Evolutionary conservation across 2,888 invertebrate genomes (phyloP), one percentile per base, ranked within the genome.

Genomic region (Xanthia icteritia): DNA sequence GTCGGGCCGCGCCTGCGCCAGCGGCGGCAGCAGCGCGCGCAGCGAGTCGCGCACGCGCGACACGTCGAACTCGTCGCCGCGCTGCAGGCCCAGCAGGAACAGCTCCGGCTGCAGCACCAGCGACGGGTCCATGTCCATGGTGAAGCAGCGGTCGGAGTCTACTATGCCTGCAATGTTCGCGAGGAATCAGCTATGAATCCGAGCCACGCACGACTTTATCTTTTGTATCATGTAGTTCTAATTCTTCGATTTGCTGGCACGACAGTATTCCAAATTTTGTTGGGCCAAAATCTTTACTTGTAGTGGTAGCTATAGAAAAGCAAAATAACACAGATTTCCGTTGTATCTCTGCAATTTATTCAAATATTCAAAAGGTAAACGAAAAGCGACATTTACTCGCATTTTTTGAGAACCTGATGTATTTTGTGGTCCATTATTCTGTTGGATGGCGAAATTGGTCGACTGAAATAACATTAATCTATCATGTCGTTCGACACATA

Each of bases 111-210:
- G 98, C 90, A 98, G 95, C 82, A 99, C 98, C 76, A 97, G 96
- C 54, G 97, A 97, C 51, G 98, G 97, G 95, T 99, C 98, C 91
- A 99, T 96, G 0, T 98, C 98, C 98, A 99, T 99, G 31, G 99
- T 97, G 95, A 99, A 99, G 96, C 99, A 99, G 48, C 98, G 97
- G 78, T 97, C 97, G 27, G 97, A 95, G 94, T 99, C 99, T 79
- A 99, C 97, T 82, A 99, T 99, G 39, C 97, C 98, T 93, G 97
- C 86, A 76, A 42, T 1, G 2, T 23, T n/a, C 6, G 1, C 42
- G 5, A 23, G 0, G 17, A 68, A 56, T 20, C 5, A 8, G 5
- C 31, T 15, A 5, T 17, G 17, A 48, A 27, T 23, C 9, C 9
- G 0, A 45, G 1, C 11, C 11, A 0, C 13, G 3, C 17, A 9